Percentiles rank a stretch among this genome's conserved stretches.
phyloP scores from a whole-genome alignment of 2,113 vertebrate species.

The Phyllostomus discolor region DNA sequence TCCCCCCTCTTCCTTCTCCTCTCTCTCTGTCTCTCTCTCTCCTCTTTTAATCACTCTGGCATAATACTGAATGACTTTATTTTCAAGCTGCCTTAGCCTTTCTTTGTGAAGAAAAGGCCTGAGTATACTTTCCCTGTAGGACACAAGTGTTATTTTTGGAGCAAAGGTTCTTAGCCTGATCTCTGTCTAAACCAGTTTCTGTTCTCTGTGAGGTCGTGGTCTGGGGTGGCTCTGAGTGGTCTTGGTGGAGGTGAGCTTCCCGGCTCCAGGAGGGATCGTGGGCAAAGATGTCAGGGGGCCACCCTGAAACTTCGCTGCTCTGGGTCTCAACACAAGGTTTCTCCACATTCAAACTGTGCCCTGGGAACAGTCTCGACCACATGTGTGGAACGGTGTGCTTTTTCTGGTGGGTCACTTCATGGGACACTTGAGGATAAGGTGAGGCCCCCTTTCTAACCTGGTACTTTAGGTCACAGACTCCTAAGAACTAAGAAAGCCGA shows the following conservation, averaged over 20 bases:
- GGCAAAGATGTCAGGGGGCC: background rate
- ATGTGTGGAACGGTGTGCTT: background rate
- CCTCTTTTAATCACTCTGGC: background rate
- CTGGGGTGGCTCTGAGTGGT: background rate
- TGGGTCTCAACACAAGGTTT: background rate
- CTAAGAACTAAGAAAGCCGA: background rate
- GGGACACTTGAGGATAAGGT: background rate
- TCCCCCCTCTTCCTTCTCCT: background rate
- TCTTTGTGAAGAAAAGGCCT: conserved; percentile 46
- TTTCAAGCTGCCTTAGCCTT: conserved; percentile 54
- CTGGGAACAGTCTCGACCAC: background rate
- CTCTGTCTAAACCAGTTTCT: conserved; percentile 71
- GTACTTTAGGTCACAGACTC: background rate
- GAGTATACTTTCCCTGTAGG: conserved; percentile 6
- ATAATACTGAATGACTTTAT: conserved; percentile 58
- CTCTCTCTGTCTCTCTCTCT: too few species aligned
- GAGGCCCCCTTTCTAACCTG: background rate
- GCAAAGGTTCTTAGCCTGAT: conserved; percentile 65
- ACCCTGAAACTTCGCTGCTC: background rate
- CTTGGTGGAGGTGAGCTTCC: background rate
- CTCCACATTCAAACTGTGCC: background rate
- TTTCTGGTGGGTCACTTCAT: background rate
- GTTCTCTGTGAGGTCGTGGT: conserved; percentile 39
- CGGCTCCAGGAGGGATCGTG: background rate
- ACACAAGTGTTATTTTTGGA: conserved; percentile 77